Evolutionary conservation across 2,888 invertebrate species (phyloP).

Genomic region (Cecidostiba fungosa): DNA sequence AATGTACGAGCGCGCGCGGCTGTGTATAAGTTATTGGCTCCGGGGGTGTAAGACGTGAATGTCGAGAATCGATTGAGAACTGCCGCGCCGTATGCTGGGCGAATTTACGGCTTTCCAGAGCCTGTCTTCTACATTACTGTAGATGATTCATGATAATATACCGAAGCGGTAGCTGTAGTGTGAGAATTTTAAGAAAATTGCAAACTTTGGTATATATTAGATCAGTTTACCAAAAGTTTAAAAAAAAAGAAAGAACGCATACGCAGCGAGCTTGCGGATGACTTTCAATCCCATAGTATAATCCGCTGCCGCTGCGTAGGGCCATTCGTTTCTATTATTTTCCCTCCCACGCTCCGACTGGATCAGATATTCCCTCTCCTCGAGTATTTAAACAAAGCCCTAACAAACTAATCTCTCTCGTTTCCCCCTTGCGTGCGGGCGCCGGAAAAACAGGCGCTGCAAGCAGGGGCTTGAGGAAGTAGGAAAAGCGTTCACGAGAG

Average conservation of each 20-base stretch:
- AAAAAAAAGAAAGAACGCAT: too few species aligned
- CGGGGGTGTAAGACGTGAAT: background rate
- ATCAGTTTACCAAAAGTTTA: too few species aligned
- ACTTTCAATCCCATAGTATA: background rate
- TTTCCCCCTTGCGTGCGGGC: background rate
- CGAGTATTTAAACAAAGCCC: slow-evolving; percentile 32
- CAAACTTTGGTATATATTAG: too few species aligned
- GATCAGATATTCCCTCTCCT: background rate
- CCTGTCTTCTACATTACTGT: background rate
- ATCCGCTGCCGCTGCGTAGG: background rate
- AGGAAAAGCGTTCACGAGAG: slow-evolving; percentile 11
- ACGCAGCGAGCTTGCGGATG: too few species aligned
- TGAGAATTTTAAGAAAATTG: too few species aligned
- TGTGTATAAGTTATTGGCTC: background rate
- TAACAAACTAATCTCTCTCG: slow-evolving; percentile 19
- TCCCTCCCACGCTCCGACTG: background rate
- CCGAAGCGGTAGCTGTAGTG: too few species aligned
- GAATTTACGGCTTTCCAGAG: background rate
- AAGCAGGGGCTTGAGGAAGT: background rate
- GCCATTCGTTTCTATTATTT: background rate
- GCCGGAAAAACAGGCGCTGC: background rate
- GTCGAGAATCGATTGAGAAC: background rate
- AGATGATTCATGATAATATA: too few species aligned
- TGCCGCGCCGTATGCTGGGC: background rate
- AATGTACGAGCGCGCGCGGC: background rate